A percentile compares a stretch with the other conserved stretches of the same genome.
These are phyloP conservation scores for Frieseomelitta varia DNA, from an alignment of 1,140 invertebrate species.

Conservation along the genomic window DNA sequence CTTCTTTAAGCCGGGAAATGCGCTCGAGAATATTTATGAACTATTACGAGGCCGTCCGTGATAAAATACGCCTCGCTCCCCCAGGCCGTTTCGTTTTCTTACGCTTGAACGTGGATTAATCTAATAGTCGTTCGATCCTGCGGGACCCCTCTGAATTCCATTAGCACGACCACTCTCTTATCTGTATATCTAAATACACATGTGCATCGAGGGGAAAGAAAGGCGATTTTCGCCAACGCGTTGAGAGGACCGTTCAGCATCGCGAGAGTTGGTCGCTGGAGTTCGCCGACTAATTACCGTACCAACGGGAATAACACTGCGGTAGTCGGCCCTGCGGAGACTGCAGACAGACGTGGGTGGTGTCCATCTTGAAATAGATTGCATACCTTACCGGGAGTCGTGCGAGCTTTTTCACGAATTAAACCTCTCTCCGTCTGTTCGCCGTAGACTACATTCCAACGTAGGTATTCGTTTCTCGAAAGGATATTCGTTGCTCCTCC, in stretches of 20 bases:
- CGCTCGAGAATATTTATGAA: conserved; percentile 10
- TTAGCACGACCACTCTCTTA: neutral
- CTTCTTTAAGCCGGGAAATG: neutral
- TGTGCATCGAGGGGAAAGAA: neutral
- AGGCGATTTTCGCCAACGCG: neutral
- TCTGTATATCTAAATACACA: neutral
- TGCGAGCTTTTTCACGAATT: conserved; percentile 9
- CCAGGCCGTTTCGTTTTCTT: neutral
- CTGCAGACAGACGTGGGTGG: conserved; percentile 54
- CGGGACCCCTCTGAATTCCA: conserved; percentile 13
- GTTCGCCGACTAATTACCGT: conserved; percentile 23
- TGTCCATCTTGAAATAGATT: conserved; percentile 52
- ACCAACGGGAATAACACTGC: conserved; percentile 51
- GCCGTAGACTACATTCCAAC: neutral
- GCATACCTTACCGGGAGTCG: conserved; percentile 29
- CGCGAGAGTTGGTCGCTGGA: neutral
- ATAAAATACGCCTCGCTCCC: neutral
- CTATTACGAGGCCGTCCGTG: neutral
- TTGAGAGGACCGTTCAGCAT: neutral
- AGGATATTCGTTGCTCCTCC: neutral
- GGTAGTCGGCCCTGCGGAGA: conserved; percentile 47
- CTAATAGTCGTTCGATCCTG: neutral
- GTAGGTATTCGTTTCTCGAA: neutral
- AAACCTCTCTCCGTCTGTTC: neutral
- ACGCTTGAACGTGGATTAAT: neutral